Percentiles rank a stretch among this genome's conserved stretches.
Evolutionary conservation across 1,140 invertebrate genomes (phyloP).

Genomic region (Saccostrea glomerata): DNA sequence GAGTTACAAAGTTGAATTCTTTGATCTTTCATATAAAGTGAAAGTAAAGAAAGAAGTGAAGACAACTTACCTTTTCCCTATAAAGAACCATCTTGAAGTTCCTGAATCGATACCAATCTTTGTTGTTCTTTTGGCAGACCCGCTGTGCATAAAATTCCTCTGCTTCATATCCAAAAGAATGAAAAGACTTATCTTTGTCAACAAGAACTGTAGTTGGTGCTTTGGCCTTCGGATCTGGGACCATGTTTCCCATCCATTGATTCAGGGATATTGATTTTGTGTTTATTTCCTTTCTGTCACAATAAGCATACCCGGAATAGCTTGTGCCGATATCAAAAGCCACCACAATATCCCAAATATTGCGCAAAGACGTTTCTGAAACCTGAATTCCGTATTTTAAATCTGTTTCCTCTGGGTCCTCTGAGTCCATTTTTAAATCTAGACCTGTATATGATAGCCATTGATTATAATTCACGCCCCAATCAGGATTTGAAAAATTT

Average conservation of each 20-base stretch:
- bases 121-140: constrained; percentile 7
- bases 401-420: background rate
- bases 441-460: background rate
- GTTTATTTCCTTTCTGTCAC: constrained; percentile 7
- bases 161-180: constrained; percentile 53
- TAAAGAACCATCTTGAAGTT: constrained; percentile 56
- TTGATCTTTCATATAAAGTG: background rate
- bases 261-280: background rate
- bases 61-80: constrained; percentile 25
- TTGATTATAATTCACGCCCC: too few species aligned
- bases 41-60: background rate
- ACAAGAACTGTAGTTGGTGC: constrained; percentile 53
- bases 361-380: background rate
- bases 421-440: background rate
- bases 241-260: background rate
- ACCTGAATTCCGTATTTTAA: background rate
- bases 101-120: constrained; percentile 49
- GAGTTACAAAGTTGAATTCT: background rate
- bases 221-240: background rate
- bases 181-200: constrained; percentile 40
- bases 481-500: too few species aligned
- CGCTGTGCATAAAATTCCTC: constrained; percentile 38
- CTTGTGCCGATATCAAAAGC: constrained; percentile 55
- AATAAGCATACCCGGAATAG: constrained; percentile 53
- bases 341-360: constrained; percentile 25